A percentile compares a stretch with the other conserved stretches of the same genome.
Evolutionary conservation across 1,140 invertebrate species (phyloP).

Genomic region (Drosophila yakuba): DNA sequence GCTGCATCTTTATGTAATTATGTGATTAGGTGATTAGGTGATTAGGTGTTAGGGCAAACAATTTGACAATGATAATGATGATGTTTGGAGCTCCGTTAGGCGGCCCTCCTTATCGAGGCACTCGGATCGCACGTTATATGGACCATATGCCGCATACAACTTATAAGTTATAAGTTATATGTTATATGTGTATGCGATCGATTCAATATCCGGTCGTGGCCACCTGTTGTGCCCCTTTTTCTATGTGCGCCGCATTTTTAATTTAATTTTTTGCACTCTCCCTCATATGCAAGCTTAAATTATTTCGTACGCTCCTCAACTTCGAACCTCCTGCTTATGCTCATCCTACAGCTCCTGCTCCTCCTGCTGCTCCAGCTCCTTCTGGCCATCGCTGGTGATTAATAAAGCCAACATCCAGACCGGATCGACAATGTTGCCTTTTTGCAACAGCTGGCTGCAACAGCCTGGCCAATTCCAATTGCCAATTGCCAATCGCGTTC

Average conservation of each 20-base stretch:
- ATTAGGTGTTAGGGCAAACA: slow-evolving; percentile 71
- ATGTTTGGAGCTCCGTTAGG: slow-evolving; percentile 40
- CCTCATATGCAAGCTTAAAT: slow-evolving; percentile 56
- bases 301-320: slow-evolving; percentile 49
- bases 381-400: slow-evolving; percentile 46
- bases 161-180: not conserved
- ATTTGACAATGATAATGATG: slow-evolving; percentile 16
- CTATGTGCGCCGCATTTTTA: slow-evolving; percentile 68
- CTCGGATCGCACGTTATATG: slow-evolving; percentile 36
- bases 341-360: not conserved
- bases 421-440: not conserved
- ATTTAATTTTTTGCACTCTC: slow-evolving; percentile 62
- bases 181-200: not conserved
- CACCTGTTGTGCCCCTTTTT: slow-evolving; percentile 72
- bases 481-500: slow-evolving; percentile 9
- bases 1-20: slow-evolving; percentile 53
- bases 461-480: slow-evolving; percentile 56
- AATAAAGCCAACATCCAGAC: slow-evolving; percentile 52
- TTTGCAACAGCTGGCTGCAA: slow-evolving; percentile 44
- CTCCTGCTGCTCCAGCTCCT: not conserved
- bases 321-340: slow-evolving; percentile 20
- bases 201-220: slow-evolving; percentile 31
- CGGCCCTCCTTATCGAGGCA: slow-evolving; percentile 45
- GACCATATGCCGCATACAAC: slow-evolving; percentile 5
- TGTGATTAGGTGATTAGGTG: slow-evolving; percentile 82